Base-by-base conservation (phyloP, 2,888 invertebrate species). In the Lasioglossum morio region DNA sequence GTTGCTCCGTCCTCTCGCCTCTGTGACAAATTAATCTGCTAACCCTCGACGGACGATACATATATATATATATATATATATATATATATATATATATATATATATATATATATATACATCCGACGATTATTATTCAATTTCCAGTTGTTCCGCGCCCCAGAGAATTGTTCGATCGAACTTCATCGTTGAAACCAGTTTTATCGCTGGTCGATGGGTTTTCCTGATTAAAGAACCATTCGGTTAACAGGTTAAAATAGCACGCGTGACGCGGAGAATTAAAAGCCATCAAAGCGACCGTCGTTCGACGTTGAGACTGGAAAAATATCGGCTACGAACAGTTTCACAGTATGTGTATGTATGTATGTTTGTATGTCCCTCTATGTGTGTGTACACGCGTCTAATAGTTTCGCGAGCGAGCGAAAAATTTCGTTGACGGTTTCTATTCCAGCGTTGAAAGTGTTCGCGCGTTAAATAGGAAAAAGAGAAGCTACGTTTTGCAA, bases 251-350 rank as follows among this genome's bases (percentile, higher is more conserved):
- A 37, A 69, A 69, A 23, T 37, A 23, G 10, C 30, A 34, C 7
- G 16, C 19, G 16, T 34, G 30, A 30, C 37, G 37, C 37, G 74
- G 78, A 78, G 46, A 66, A 23, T 80, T 79, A 79, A 77, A 84
- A 84, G 79, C 86, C 84, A 81, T 79, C 63, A 82, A 88, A 70
- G 87, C 89, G 60, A 77, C 27, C 63, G 70, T 70, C 69, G 34
- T 76, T 80, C 76, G 40, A n/a, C 30, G 60, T 34, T 34, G 48
- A 72, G 79, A 69, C n/a, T 40, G 77, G 70, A 73, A 81, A 80
- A 88, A 82, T 81, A 80, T 75, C 37, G 23, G 69, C 69, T 69
- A 37, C 69, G 69, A 69, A 69, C 23, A 69, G 69, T 37, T 69
- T 69, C 69, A 37, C 37, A 37, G 23, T 69, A 19, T 37, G 34